Evolutionary conservation across 2,113 vertebrate genomes (phyloP), one percentile per base, ranked within the genome.

Genomic region (Menura novaehollandiae): DNA sequence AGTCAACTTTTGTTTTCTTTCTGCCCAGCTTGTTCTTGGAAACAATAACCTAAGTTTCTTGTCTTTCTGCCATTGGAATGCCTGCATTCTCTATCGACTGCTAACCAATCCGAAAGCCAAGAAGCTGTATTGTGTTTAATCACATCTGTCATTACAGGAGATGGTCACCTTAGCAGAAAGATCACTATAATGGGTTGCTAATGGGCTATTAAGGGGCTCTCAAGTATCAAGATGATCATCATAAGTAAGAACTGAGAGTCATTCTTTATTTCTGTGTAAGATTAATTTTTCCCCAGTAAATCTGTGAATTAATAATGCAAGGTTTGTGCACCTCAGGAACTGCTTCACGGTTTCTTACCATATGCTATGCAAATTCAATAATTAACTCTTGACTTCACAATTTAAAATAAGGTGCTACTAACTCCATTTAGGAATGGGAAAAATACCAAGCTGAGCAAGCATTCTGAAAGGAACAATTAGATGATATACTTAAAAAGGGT

Each of bases 251-350:
- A 76, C 76, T 20, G 81, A 97, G 73, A 93, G 59, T 74, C 27
- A 52, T 89, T 88, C 87, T 97, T 94, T 81, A 92, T 88, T 85
- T 73, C 89, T 81, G 24, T 28, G 24, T 67, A 89, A 94, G 60
- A 91, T 85, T 91, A 91, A 66, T 77, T 97, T 96, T 93, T 67
- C 87, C 93, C 86, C 41, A 75, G 94, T 94, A 96, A 94, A 95
- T 97, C 81, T 0, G 0, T 28, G 66, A 68, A 93, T 96, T 94
- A 96, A 95, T 95, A 97, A 95, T 86, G 83, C 91, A 95, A 87
- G 89, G 80, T 95, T 95, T 95, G 84, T 97, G 93, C 86, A 95
- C 91, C 77, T 89, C 86, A 92, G 91, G 91, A 97, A 92, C 84
- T 81, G 83, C 84, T 96, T 96, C 86, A 67, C 1, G 0, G 73